These are phyloP conservation scores for Drosophila lowei DNA, from an alignment of 1,140 invertebrate genomes.

Conservation along the genomic window DNA sequence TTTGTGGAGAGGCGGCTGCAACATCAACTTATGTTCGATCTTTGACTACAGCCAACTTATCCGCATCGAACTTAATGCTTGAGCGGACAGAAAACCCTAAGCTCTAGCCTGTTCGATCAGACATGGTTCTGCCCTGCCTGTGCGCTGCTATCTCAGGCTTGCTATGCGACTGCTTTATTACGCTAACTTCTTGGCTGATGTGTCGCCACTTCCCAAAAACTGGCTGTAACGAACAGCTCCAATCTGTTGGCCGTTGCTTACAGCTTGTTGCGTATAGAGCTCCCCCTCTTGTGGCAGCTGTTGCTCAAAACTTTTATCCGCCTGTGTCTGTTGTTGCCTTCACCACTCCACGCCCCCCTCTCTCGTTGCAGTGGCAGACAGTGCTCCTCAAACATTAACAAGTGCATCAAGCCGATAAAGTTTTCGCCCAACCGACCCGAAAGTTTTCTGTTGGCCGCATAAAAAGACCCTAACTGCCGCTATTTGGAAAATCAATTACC, in stretches of 20 bases:
- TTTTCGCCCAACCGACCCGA: constrained; percentile 11
- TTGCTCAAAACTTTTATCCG: background rate
- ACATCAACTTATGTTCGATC: too few species aligned
- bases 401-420: constrained; percentile 52
- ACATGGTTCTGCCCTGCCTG: too few species aligned
- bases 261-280: constrained; percentile 31
- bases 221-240: too few species aligned
- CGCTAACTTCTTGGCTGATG: too few species aligned
- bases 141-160: too few species aligned
- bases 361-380: constrained; percentile 4
- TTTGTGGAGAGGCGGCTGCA: too few species aligned
- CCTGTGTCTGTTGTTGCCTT: constrained; percentile 4
- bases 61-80: too few species aligned
- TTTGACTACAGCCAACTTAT: too few species aligned
- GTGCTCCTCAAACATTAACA: constrained; percentile 55
- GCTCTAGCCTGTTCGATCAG: too few species aligned
- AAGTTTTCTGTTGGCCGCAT: constrained; percentile 20
- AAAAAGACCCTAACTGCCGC: constrained; percentile 30
- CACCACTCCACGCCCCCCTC: too few species aligned
- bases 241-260: constrained; percentile 9
- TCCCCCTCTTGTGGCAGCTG: background rate
- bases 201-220: background rate
- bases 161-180: too few species aligned
- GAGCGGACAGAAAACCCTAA: too few species aligned
- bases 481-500: constrained; percentile 71